Evolutionary conservation across 2,888 invertebrate genomes (phyloP).

Genomic region (Bombyx huttoni): DNA sequence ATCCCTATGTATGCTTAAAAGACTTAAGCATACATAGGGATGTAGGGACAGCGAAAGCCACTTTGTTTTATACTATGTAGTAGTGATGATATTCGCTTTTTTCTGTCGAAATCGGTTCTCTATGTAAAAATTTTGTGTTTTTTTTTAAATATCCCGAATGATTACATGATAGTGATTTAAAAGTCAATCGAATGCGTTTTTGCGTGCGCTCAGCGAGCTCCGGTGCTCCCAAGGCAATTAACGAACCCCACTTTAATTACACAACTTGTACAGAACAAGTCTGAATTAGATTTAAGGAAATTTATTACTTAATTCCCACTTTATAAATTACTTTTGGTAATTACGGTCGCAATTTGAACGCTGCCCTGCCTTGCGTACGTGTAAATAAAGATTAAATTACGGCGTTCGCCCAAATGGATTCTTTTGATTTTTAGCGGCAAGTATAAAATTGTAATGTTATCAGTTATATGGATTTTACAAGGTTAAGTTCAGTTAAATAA

Average conservation of each 20-base stretch:
- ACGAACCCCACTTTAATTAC: conserved; percentile 31
- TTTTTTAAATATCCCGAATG: not conserved
- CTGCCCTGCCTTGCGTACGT: conserved; percentile 10
- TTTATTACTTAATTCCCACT: conserved; percentile 23
- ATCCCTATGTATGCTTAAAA: too few relatives aligned
- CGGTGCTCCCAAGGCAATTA: conserved; percentile 31
- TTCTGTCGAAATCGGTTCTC: too few relatives aligned
- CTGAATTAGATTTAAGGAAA: conserved; percentile 25
- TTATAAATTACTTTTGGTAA: conserved; percentile 23
- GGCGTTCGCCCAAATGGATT: not conserved
- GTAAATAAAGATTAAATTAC: conserved; percentile 4
- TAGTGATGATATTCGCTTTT: too few relatives aligned
- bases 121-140: not conserved
- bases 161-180: not conserved
- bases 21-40: too few relatives aligned
- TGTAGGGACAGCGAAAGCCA: too few relatives aligned
- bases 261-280: conserved; percentile 26
- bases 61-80: too few relatives aligned
- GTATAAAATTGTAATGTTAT: not conserved
- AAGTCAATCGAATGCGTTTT: conserved; percentile 22
- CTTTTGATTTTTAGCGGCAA: not conserved
- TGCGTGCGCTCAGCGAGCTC: conserved; percentile 16
- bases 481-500: too few relatives aligned
- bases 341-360: conserved; percentile 18
- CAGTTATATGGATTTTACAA: too few relatives aligned